These are phyloP conservation scores for Actenoides lindsayi DNA, from an alignment of 2,113 vertebrate genomes.

Conservation along the genomic window DNA sequence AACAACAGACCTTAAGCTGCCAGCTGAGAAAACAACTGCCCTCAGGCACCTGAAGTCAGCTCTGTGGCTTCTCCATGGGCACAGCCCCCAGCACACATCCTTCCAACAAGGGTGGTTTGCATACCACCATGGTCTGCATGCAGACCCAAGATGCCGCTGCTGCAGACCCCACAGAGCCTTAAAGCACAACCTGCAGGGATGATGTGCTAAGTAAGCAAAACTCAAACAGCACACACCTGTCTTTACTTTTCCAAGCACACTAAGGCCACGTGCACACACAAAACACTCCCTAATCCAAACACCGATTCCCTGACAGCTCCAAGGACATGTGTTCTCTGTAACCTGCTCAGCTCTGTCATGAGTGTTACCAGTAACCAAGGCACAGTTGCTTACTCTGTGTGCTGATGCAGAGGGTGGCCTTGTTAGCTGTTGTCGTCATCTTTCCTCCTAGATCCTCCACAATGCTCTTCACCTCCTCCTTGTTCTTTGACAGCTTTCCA, in stretches of 20 bases:
- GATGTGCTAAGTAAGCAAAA: background rate
- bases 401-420: conserved; percentile 92
- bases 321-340: background rate
- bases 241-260: background rate
- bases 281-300: background rate
- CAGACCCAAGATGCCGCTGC: background rate
- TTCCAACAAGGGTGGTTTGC: background rate
- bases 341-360: background rate
- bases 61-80: background rate
- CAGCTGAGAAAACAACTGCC: background rate
- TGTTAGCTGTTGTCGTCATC: conserved; percentile 82
- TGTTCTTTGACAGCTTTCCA: conserved; percentile 91
- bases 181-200: background rate
- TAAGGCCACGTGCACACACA: background rate
- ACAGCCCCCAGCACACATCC: background rate
- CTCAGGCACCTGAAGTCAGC: background rate
- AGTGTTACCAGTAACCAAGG: background rate
- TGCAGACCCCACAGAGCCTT: background rate
- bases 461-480: conserved; percentile 87
- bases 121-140: background rate
- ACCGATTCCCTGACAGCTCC: background rate
- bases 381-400: conserved; percentile 83
- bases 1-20: background rate
- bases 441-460: conserved; percentile 93
- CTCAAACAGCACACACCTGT: background rate